Conservation (phyloP, 2,888 invertebrate species). For the Caenorhabditis doughertyi region DNA sequence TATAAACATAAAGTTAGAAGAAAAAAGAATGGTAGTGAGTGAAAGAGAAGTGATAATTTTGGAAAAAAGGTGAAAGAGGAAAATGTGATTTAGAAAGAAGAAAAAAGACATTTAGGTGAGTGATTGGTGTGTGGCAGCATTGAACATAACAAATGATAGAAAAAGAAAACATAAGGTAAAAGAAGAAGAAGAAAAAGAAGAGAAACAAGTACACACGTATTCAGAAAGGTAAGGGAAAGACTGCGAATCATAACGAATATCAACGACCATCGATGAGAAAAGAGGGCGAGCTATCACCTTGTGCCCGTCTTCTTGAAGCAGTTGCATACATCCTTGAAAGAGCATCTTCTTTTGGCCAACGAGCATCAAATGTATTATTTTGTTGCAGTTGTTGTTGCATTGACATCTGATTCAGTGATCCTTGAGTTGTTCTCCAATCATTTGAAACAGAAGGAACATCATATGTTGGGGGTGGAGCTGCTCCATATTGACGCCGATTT, state of each 20-base stretch:
- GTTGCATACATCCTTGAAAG: constrained; percentile 73
- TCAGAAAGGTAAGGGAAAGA: constrained; percentile 42
- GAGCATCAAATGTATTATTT: constrained; percentile 54
- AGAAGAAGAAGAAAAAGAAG: constrained; percentile 18
- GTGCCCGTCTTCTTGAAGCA: constrained; percentile 67
- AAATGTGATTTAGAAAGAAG: background rate
- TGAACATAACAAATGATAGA: constrained; percentile 44
- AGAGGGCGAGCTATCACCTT: constrained; percentile 68
- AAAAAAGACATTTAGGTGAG: constrained; percentile 47
- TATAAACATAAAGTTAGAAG: constrained; percentile 52
- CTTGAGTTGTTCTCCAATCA: constrained; percentile 41
- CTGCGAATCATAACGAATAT: constrained; percentile 49
- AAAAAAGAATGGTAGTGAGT: constrained; percentile 6
- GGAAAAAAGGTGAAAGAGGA: constrained; percentile 19
- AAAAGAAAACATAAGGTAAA: background rate
- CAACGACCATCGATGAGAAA: constrained; percentile 72
- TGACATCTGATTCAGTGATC: constrained; percentile 21
- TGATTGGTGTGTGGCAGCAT: constrained; percentile 45
- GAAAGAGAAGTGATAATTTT: constrained; percentile 35
- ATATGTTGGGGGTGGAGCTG: constrained; percentile 29
- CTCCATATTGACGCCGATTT: constrained; percentile 65
- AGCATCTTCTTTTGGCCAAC: constrained; percentile 70
- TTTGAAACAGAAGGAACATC: constrained; percentile 42
- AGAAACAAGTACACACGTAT: constrained; percentile 42
- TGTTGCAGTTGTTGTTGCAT: constrained; percentile 57